Percentiles rank a stretch among this genome's conserved stretches.
Conservation (phyloP, 2,113 vertebrate genomes). For the Atherinomorus stipes region DNA sequence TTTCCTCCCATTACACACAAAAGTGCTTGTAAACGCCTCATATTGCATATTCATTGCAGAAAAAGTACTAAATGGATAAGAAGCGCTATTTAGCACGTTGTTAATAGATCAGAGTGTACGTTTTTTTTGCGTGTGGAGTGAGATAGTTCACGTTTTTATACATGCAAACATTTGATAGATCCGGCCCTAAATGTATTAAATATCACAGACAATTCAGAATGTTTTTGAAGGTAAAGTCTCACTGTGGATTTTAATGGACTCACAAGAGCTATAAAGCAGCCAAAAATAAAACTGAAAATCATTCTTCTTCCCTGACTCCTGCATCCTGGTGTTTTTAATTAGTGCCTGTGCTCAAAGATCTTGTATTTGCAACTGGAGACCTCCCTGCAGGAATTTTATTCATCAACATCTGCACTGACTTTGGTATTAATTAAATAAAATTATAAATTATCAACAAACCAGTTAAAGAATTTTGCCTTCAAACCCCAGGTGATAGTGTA, state of each 20-base stretch:
- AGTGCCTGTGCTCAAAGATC: conserved; percentile 47
- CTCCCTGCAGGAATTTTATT: conserved; percentile 60
- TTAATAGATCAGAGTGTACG: no score
- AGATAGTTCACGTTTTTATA: no score
- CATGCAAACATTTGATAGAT: no score
- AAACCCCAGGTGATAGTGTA: conserved; percentile 54
- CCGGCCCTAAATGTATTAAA: conserved; percentile 16
- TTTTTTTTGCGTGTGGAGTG: no score
- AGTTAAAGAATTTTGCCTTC: conserved; percentile 42
- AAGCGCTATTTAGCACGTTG: no score
- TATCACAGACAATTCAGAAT: conserved; percentile 22
- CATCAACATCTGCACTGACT: conserved; percentile 66
- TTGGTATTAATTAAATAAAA: conserved; percentile 64
- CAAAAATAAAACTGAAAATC: conserved; percentile 49
- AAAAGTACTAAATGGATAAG: no score
- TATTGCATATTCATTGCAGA: no score
- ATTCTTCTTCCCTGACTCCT: conserved; percentile 42
- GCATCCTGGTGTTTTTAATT: conserved; percentile 69
- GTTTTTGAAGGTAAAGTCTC: conserved; percentile 16
- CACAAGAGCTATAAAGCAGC: conserved; percentile 38
- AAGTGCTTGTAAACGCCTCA: no score
- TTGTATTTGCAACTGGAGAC: conserved; percentile 46
- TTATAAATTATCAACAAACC: conserved; percentile 63
- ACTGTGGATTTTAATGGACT: conserved; percentile 34
- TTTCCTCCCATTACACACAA: no score